Percentiles rank a stretch among this genome's conserved stretches.
Conservation (phyloP, 2,888 invertebrate species). For the Parelbella ahira region DNA sequence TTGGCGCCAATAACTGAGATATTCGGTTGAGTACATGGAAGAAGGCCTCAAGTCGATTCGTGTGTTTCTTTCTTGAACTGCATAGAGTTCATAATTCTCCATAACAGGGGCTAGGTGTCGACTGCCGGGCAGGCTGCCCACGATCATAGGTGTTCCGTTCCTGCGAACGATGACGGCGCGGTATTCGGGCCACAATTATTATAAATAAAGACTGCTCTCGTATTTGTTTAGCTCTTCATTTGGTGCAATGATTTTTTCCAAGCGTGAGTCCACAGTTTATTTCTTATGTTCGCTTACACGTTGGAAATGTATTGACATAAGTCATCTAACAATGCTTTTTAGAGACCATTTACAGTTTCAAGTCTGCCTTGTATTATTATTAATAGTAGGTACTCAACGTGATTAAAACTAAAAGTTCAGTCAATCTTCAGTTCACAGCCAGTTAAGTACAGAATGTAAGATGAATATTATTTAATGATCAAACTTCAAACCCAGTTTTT, state of each 20-base stretch:
- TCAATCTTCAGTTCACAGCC: too few species aligned
- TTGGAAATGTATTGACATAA: constrained; percentile 31
- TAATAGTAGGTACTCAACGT: too few species aligned
- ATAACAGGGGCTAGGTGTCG: constrained; percentile 29
- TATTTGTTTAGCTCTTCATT: constrained; percentile 78
- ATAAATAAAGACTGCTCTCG: constrained; percentile 68
- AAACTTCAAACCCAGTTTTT: too few species aligned
- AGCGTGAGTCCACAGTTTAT: constrained; percentile 42
- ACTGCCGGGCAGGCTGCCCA: constrained; percentile 28
- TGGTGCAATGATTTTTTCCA: constrained; percentile 57
- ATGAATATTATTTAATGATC: too few species aligned
- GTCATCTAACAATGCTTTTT: constrained; percentile 45
- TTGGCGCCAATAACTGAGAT: constrained; percentile 58
- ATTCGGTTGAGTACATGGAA: constrained; percentile 22
- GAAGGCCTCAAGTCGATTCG: constrained; percentile 29
- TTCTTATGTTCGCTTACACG: constrained; percentile 32
- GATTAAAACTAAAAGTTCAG: too few species aligned
- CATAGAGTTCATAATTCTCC: constrained; percentile 36
- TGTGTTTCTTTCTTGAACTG: constrained; percentile 16
- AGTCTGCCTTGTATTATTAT: too few species aligned
- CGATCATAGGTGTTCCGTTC: constrained; percentile 72
- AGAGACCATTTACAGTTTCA: too few species aligned
- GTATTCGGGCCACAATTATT: constrained; percentile 59
- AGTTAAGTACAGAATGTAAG: too few species aligned
- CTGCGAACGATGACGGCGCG: constrained; percentile 68